These are phyloP conservation scores for Hyles lineata DNA, from an alignment of 2,888 invertebrate species.

Conservation along the genomic window DNA sequence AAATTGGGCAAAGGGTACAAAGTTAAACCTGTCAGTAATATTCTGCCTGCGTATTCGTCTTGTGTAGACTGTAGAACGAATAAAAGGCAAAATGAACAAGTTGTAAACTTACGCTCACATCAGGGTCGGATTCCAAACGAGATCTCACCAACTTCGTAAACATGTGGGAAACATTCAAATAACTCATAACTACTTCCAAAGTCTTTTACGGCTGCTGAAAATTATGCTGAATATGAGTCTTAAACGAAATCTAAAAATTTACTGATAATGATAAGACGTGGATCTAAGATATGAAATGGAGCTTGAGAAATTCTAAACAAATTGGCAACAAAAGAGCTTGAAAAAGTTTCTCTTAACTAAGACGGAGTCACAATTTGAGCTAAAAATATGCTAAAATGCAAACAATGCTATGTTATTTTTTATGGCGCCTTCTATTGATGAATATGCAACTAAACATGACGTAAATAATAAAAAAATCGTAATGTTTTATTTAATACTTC, in stretches of 20 bases:
- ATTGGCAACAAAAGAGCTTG: too few species aligned
- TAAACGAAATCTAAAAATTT: background rate
- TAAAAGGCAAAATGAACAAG: slow-evolving; percentile 13
- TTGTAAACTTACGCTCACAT: slow-evolving; percentile 8
- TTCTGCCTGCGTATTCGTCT: background rate
- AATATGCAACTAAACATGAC: too few species aligned
- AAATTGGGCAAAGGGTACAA: too few species aligned
- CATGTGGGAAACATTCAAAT: slow-evolving; percentile 2
- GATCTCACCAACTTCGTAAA: slow-evolving; percentile 10
- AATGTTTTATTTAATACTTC: too few species aligned
- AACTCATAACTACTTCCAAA: slow-evolving; percentile 23
- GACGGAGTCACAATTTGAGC: background rate
- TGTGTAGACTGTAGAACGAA: background rate
- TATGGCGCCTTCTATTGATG: too few species aligned
- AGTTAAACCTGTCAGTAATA: background rate
- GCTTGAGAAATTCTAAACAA: too few species aligned
- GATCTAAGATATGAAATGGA: too few species aligned
- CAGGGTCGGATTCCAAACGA: slow-evolving; percentile 11
- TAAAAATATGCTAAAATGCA: background rate
- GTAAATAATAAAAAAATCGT: too few species aligned
- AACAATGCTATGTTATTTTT: background rate
- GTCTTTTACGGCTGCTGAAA: background rate
- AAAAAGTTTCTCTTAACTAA: too few species aligned
- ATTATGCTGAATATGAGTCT: background rate
- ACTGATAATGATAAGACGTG: too few species aligned